These are phyloP conservation scores for Cercopithecus mona DNA, from an alignment of 2,113 vertebrate genomes.

Conservation along the genomic window DNA sequence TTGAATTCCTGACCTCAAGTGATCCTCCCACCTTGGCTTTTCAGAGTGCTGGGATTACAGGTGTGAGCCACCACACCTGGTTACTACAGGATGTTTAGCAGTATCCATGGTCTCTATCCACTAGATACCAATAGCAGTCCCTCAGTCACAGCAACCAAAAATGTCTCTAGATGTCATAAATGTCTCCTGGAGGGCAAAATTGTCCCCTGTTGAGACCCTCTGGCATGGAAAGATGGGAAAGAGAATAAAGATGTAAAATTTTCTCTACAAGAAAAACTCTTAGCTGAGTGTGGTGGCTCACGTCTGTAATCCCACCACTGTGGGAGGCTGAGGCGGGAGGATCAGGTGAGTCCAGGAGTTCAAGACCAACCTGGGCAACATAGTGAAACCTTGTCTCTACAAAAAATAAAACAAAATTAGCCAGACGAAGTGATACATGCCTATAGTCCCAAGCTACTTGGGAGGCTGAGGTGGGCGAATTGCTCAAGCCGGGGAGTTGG, in stretches of 20 bases:
- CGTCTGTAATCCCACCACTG: neutral
- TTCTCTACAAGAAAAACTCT: neutral
- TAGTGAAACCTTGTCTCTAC: neutral
- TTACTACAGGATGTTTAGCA: neutral
- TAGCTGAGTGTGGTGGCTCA: neutral
- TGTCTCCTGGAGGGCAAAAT: neutral
- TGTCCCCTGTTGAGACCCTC: neutral
- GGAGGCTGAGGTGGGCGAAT: neutral
- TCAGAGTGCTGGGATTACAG: no score
- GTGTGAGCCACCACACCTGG: no score
- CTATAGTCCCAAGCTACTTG: neutral
- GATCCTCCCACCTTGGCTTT: no score
- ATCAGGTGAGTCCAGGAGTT: neutral
- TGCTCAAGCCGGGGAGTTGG: neutral
- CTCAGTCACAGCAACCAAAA: neutral
- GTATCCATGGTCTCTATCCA: neutral
- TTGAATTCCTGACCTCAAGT: no score
- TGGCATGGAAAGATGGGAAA: neutral
- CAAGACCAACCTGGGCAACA: neutral
- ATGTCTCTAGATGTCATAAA: neutral
- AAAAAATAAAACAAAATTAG: neutral
- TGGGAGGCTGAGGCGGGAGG: neutral
- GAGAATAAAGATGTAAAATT: conserved; percentile 10
- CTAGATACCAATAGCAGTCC: neutral
- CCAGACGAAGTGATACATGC: neutral